Base-by-base conservation (phyloP, 2,888 invertebrate genomes). In the Allophyes oxyacanthae region DNA sequence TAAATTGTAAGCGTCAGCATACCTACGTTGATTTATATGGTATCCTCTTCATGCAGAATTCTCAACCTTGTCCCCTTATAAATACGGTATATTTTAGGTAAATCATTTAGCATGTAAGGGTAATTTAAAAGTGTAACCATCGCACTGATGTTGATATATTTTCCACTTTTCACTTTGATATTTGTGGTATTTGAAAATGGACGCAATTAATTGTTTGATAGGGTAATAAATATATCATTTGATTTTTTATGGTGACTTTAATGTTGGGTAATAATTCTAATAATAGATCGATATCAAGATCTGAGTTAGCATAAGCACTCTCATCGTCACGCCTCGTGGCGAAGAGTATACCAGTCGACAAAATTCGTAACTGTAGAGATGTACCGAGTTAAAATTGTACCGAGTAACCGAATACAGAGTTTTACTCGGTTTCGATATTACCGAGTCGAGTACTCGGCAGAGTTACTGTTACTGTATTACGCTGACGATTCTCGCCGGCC, bases 1-100 rank as follows among this genome's bases (percentile, higher is more conserved):
- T 85, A 89, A 89, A 88, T 87, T 86, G 87, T 88, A 82, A 84
- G 81, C 84, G 85, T 87, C 83, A 81, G 79, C 82, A 83, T 84
- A 80, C 83, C 82, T 78, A 79, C 69, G 76, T 85, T 88, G 88
- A 89, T 89, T 89, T 88, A 88, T 85, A 38, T 56, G 8, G 25
- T 33, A 37, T 10, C 41, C 37, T 48, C 46, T 20, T 15, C 43
- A 56, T 14, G 33, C 9, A 28, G 63, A 43, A 76, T 11, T 48
- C 8, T 64, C 33, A 53, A 66, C 69, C 65, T 57, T 75, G 51
- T 2, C 0, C 0, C 0, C 6, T 38, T 15, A 25, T 2, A 0
- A 0, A 13, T 63, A 66, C 44, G 30, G 52, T 45, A 6, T 11
- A 64, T 45, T 64, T 60, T 64, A 0, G 1, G 26, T 3, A 34